A percentile compares a stretch with the other conserved stretches of the same genome.
Conservation (phyloP, 2,113 vertebrate genomes). For the Lates calcarifer region DNA sequence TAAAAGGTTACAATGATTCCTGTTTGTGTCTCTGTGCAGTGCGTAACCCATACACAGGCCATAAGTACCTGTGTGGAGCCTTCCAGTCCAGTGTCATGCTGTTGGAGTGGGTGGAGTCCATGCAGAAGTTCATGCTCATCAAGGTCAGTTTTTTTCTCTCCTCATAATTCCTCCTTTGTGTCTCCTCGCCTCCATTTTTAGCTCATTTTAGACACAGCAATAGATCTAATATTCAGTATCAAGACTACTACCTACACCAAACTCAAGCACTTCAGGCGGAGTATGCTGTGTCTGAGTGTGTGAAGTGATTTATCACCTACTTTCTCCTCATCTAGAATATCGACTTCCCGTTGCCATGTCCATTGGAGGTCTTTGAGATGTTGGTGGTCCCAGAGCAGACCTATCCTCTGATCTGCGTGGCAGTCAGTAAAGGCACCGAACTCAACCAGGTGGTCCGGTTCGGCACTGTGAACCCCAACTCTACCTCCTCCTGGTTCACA, state of each 20-base stretch:
- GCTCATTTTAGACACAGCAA: too few species aligned
- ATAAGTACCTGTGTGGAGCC: conserved; percentile 97
- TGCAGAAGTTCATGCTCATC: conserved; percentile 99
- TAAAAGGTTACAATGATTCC: not conserved
- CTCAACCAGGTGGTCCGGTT: conserved; percentile 96
- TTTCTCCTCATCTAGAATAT: conserved; percentile 86
- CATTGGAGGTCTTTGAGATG: conserved; percentile 97
- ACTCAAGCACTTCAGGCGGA: too few species aligned
- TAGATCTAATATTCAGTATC: too few species aligned
- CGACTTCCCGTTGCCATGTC: conserved; percentile 96
- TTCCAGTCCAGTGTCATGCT: conserved; percentile 97
- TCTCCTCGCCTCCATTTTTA: not conserved
- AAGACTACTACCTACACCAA: too few species aligned
- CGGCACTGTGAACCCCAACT: conserved; percentile 97
- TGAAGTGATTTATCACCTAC: not conserved
- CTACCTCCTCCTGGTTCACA: conserved; percentile 95
- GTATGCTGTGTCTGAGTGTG: too few species aligned
- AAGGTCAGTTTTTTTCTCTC: conserved; percentile 88
- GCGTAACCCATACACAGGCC: conserved; percentile 96
- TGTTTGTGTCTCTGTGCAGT: conserved; percentile 85
- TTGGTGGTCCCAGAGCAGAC: conserved; percentile 96
- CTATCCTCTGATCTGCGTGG: conserved; percentile 96
- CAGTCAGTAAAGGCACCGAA: conserved; percentile 94
- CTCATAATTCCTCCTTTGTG: not conserved
- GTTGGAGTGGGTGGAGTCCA: conserved; percentile 97